Conservation (phyloP, 2,888 invertebrate species). For the Allolobophora icterica region DNA sequence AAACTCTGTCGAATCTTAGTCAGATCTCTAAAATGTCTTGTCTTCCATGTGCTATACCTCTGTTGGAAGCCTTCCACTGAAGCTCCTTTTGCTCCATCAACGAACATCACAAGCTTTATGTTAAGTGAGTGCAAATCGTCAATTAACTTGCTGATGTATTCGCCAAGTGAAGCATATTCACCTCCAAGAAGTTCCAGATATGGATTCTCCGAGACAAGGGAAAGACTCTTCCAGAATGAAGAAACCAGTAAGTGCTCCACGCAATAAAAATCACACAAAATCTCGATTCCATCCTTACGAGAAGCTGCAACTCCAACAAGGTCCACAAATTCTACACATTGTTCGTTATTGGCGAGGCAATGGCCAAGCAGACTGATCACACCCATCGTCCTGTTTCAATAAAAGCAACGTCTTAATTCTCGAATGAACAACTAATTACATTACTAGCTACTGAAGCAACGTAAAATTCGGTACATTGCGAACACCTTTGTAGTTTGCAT, state of each 20-base stretch:
- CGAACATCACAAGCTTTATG: slow-evolving; percentile 58
- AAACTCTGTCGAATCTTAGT: slow-evolving; percentile 52
- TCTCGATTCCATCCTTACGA: slow-evolving; percentile 54
- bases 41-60: slow-evolving; percentile 59
- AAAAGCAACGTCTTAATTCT: neutral
- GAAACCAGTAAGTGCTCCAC: slow-evolving; percentile 55
- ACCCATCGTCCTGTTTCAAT: slow-evolving; percentile 54
- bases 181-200: slow-evolving; percentile 58
- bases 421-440: neutral
- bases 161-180: slow-evolving; percentile 55
- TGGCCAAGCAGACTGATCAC: slow-evolving; percentile 54
- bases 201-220: slow-evolving; percentile 50
- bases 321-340: slow-evolving; percentile 55
- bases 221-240: slow-evolving; percentile 54
- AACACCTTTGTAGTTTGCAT: neutral
- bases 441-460: neutral
- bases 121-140: slow-evolving; percentile 53
- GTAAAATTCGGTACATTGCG: neutral
- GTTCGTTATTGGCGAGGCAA: slow-evolving; percentile 50
- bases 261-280: slow-evolving; percentile 60
- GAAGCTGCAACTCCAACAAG: slow-evolving; percentile 54
- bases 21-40: slow-evolving; percentile 54
- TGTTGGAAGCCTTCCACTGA: slow-evolving; percentile 49
- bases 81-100: slow-evolving; percentile 60
- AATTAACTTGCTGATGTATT: slow-evolving; percentile 54